Base-by-base conservation (phyloP, 2,797 vertebrate genomes). In the Hypotaenidia philippensis region DNA sequence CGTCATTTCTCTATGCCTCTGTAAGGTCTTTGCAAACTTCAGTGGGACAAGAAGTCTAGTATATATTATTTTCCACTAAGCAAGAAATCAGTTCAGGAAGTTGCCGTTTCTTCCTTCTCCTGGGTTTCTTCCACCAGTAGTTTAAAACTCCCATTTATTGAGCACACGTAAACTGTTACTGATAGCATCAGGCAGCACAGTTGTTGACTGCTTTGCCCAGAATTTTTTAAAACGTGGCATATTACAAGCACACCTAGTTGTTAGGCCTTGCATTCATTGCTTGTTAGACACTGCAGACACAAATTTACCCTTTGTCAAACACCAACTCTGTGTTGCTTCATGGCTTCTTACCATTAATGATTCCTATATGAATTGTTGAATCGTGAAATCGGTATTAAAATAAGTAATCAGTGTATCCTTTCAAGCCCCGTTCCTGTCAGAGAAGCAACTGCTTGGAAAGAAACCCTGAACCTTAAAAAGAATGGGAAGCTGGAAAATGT, bases 1-100 rank as follows among this genome's bases (percentile, higher is more conserved):
- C 32, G 40, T 45, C 44, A 14, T 49, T 74, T 81, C 64, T 80
- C 52, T 27, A 60, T 10, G 50, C 14, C 32, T 88, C 79, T 69
- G 23, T 32, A 81, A 65, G 15, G 61, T 71, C 56, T 88, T 53
- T 53, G 53, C 55, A 86, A 56, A 83, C 23, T 81, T 83, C 57
- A 69, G 47, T 18, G 4, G 41, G 16, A 90, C 47, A 71, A 91
- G 90, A 75, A 83, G 5, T 32, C 36, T 25, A 83, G 23, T 49
- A 53, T 79, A 92, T 94, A n/a, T 79, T 69, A 32, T 20, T 45
- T 89, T 75, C 26, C 57, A 47, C 77, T 74, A 89, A 60, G 40
- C 20, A 52, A 87, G 26, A 91, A 92, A 80, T 4, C 20, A 60
- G 34, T 47, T 86, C 26, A 38, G 20, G 55, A 90, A 90, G 11